Evolutionary conservation across 2,797 vertebrate genomes (phyloP), one percentile per base, ranked within the genome.

Genomic region (Enteromius paludinosus): DNA sequence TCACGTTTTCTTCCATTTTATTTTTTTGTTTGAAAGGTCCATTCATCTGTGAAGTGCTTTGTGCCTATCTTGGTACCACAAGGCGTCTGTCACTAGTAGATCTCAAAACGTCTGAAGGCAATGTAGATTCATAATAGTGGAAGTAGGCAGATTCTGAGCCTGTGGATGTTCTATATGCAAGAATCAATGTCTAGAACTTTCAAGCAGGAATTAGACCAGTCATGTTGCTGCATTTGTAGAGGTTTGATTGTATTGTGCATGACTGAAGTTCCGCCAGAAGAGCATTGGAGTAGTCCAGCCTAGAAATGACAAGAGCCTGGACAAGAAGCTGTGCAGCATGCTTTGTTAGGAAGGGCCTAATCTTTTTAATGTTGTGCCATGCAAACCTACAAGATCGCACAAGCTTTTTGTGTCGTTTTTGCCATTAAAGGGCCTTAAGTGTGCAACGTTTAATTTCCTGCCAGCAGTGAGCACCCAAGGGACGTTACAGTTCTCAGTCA

Each of bases 401-500:
- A 59, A 8, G 15, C 61, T 62, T 71, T 71, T 30, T 5, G 0
- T 33, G 33, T 35, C 7, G 6, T 54, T 15, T 45, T 64, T 77
- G 38, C 11, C 56, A 20, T 43, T 11, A 77, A 61, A 75, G 54
- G 15, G 7, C 14, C 33, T 5, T 43, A 61, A 76, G 38, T 77
- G 33, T 69, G 41, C 52, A 41, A 65, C 72, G 25, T 56, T 71
- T 47, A 66, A 59, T 68, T 68, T 15, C 33, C 20, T 20, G 73
- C 66, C 61, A 78, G 38, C n/a, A 83, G 38, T 83, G 28, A 64
- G 71, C 79, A 70, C 56, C 61, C 62, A 59, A 45, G 52, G 30
- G 61, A 61, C 49, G 49, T 76, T 33, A 10, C 35, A 62, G 49
- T 54, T 62, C 72, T 49, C 49, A 65, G 71, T 82, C 49, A 62